Evolutionary conservation across 2,113 vertebrate species (phyloP).

Genomic region (Ursus arctos): DNA sequence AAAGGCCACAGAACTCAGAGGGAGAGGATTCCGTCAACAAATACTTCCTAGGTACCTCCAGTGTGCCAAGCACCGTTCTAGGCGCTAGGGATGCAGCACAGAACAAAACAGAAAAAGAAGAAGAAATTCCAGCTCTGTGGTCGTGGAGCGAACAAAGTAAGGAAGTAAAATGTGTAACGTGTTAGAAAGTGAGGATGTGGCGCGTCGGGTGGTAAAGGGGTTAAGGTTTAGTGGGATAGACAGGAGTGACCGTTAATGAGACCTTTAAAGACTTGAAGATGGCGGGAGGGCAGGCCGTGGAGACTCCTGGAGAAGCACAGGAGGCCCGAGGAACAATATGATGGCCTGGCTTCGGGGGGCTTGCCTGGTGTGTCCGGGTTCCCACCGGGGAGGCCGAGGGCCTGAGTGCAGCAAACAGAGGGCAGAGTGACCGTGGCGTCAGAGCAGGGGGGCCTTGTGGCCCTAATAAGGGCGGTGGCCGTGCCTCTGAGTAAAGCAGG

Average conservation of each 20-base stretch:
- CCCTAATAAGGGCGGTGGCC: background rate
- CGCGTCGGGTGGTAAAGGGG: accelerated
- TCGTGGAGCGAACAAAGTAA: background rate
- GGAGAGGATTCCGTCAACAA: background rate
- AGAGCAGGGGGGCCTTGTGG: background rate
- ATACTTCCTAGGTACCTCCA: background rate
- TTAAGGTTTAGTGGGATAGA: background rate
- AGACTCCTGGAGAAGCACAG: background rate
- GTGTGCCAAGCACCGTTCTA: background rate
- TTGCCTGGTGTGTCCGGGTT: background rate
- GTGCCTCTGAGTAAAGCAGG: background rate
- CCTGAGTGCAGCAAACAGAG: accelerated
- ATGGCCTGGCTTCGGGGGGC: background rate
- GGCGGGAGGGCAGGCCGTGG: accelerated
- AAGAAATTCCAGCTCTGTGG: background rate
- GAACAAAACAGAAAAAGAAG: background rate
- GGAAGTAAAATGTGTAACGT: accelerated
- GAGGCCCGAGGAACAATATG: background rate
- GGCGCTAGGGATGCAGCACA: accelerated
- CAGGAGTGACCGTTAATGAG: background rate
- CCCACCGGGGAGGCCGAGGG: background rate
- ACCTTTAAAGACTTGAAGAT: background rate
- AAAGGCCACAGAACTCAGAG: background rate
- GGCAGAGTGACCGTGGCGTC: background rate
- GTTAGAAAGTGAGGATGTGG: background rate